Evolutionary conservation across 2,888 invertebrate species (phyloP), one percentile per base, ranked within the genome.

Genomic region (Thymelicus lineola): DNA sequence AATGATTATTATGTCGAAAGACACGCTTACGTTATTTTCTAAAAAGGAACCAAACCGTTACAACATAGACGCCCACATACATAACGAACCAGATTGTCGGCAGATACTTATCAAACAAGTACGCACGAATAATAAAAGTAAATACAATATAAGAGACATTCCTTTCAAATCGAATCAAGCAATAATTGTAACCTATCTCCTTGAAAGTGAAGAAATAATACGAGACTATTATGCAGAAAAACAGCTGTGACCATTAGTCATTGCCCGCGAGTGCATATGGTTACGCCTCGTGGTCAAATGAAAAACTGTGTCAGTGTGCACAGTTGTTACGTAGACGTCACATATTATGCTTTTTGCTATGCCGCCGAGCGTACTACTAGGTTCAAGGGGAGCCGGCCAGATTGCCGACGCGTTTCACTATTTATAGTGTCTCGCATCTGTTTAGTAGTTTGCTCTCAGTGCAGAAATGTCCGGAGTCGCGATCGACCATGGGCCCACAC

Each of bases 301-400:
- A 87, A 89, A 90, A 92, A 89, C 89, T 91, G 84, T 92, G 93
- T 92, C 92, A 92, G 89, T 86, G 82, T 80, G 86, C 88, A 82
- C 88, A 90, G 90, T 91, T 90, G 89, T 84, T 86, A 84, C 83
- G 84, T 82, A 79, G 84, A 86, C 91, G 89, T 88, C 88, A 89
- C 86, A 79, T 81, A 85, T 90, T 90, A 90, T 88, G 90, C 84
- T 82, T 84, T 83, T 83, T 82, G 84, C 75, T 80, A 83, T 81
- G 84, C 84, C 83, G 83, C 78, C 75, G 76, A 82, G 80, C 83
- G 83, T 84, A 84, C 79, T 82, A 80, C 85, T 90, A 91, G 93
- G 93, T 93, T 93, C 93, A 93, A 93, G 93, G 93, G 92, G 88
- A 93, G 85, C 93, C 87, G 83, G 90, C 90, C 85, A 85, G 83